Percentiles rank a stretch among this genome's conserved stretches.
Conservation (phyloP, 37 sponge, comb jelly and placozoan genomes). For the Geodia barretti region DNA sequence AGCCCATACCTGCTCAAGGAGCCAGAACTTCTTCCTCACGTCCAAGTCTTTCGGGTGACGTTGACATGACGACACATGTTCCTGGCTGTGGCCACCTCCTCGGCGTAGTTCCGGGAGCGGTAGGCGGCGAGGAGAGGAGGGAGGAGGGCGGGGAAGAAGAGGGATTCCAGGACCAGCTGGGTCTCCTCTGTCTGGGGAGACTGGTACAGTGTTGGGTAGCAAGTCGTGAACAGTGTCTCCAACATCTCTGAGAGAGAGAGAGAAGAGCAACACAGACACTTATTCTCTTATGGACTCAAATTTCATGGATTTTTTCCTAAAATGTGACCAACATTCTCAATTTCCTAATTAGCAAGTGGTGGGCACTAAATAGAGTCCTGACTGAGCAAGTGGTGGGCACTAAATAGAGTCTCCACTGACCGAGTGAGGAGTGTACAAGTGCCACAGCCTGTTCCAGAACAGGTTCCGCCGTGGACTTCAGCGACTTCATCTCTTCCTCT, state of each 20-base stretch:
- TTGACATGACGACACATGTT: constrained; percentile 72
- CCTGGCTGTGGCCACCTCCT: constrained; percentile 64
- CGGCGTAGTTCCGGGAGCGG: constrained; percentile 60
- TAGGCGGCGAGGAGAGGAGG: constrained; percentile 42
- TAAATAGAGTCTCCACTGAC: too few species aligned
- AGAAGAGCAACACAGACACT: neutral
- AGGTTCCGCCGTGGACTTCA: neutral
- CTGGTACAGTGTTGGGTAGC: constrained; percentile 33
- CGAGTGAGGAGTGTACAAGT: constrained; percentile 26
- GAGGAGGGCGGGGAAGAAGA: constrained; percentile 69
- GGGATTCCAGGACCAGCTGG: constrained; percentile 46
- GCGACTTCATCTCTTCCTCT: constrained; percentile 15
- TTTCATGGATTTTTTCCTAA: neutral
- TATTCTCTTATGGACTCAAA: neutral
- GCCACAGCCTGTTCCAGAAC: constrained; percentile 31
- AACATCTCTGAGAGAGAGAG: constrained; percentile 38
- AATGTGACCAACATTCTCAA: constrained; percentile 1
- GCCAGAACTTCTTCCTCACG: constrained; percentile 69
- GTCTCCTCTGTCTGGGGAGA: constrained; percentile 38
- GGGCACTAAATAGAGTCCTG: too few species aligned
- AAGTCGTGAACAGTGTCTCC: constrained; percentile 17
- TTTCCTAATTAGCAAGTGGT: too few species aligned
- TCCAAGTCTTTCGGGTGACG: constrained; percentile 65
- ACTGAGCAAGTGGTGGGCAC: too few species aligned
- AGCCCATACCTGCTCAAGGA: constrained; percentile 63